Percentiles rank a stretch among this genome's conserved stretches.
Conservation (phyloP, 2,797 vertebrate genomes). For the Morelia viridis region DNA sequence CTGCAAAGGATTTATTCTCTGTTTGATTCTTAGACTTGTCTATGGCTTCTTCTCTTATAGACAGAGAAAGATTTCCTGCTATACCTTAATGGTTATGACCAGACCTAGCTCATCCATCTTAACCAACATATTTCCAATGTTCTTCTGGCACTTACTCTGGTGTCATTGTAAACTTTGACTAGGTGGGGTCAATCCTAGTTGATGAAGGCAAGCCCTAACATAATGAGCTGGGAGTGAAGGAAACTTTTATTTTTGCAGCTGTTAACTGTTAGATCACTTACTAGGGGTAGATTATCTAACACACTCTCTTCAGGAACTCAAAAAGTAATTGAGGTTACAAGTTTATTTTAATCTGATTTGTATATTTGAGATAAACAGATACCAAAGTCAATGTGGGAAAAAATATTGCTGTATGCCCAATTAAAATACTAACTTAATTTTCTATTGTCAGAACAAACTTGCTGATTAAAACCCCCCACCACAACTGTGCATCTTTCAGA, state of each 20-base stretch:
- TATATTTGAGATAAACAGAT: neutral
- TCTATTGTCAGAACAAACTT: neutral
- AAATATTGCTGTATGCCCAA: neutral
- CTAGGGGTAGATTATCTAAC: neutral
- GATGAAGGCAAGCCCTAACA: neutral
- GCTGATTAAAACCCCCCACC: neutral
- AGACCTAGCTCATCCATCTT: neutral
- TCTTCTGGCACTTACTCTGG: neutral
- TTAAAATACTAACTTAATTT: slow-evolving; percentile 9
- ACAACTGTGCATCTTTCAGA: neutral
- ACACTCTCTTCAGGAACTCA: neutral
- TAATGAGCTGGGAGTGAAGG: neutral
- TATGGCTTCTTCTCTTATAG: neutral
- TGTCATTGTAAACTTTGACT: neutral
- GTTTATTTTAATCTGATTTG: neutral
- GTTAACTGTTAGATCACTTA: neutral
- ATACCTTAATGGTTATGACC: neutral
- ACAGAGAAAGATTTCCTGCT: neutral
- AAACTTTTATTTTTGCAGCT: neutral
- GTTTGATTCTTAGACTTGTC: neutral
- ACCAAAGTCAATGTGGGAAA: neutral
- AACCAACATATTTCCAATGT: neutral
- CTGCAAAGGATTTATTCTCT: neutral
- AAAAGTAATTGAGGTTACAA: neutral
- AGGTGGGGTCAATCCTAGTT: neutral